Base-by-base conservation (phyloP, 2,888 invertebrate species). In the Lissocephala sabroskyi region DNA sequence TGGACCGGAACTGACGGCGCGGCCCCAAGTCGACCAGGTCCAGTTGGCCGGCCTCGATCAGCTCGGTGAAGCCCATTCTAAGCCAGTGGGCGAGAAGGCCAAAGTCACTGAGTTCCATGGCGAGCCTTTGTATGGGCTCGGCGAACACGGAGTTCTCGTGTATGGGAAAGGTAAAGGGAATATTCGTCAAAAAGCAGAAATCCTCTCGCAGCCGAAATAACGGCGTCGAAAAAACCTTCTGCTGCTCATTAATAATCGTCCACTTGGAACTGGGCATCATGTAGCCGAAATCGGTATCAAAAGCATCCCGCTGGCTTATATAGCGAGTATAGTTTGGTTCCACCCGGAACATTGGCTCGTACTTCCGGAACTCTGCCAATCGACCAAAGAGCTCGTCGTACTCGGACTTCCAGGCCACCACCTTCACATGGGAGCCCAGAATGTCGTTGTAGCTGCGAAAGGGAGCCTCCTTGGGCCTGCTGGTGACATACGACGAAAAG, bases 401-500 rank as follows among this genome's bases (percentile, higher is more conserved):
- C 45, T 82, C 82, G 0, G 58, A 45, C 13, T 45, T 13, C 60
- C 65, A 71, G 7, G 66, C 59, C 1, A 60, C 56, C 0, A 81
- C 44, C 33, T 79, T 79, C 1, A 63, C 4, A 0, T 56, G 53
- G 0, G 79, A 76, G 0, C 50, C 49, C n/a, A 71, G 36, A 0
- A 81, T 51, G 41, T 80, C 82, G 18, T 82, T 79, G 9, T 63
- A 79, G 10, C 49, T 59, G 2, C 44, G 59, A 1, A 65, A 59
- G 0, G 67, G 60, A 2, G 54, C 2, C 23, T 61, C 52, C 32
- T 79, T 81, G 0, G 81, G 82, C 0, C 73, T 58, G n/a, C 62
- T 78, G 1, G 79, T 82, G 6, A 80, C 65, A 45, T 71, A 82
- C 0, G 81, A 67, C 3, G 81, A 77, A 41, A 81, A 79, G 46